A percentile compares a stretch with the other conserved stretches of the same genome.
These are phyloP conservation scores for Cyrtonyx montezumae DNA, from an alignment of 2,113 vertebrate genomes.

Conservation along the genomic window DNA sequence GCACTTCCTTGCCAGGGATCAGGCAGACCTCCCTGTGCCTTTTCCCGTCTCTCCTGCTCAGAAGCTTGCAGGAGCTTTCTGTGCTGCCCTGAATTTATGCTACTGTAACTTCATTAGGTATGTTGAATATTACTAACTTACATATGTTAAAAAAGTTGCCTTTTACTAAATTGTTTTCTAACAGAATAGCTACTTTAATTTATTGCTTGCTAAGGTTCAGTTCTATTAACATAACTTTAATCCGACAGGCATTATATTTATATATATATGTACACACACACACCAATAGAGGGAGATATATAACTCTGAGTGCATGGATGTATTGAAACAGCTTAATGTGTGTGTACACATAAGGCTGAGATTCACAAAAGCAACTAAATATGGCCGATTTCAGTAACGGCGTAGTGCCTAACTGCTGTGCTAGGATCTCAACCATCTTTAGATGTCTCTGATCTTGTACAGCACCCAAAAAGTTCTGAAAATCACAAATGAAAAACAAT, in stretches of 20 bases:
- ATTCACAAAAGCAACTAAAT: background rate
- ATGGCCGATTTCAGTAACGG: background rate
- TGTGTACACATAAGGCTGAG: background rate
- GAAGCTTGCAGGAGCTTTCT: background rate
- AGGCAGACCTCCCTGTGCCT: background rate
- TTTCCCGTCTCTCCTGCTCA: background rate
- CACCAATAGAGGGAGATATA: conserved; percentile 1
- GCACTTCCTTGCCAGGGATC: background rate
- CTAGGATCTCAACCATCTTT: background rate
- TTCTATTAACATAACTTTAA: background rate
- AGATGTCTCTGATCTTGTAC: background rate
- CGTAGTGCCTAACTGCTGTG: background rate
- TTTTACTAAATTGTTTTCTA: background rate
- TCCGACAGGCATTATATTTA: background rate
- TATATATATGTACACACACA: background rate
- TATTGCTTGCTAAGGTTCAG: background rate
- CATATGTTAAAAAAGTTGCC: background rate
- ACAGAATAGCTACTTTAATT: background rate
- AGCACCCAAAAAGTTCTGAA: background rate
- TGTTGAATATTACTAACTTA: background rate
- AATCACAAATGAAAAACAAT: background rate
- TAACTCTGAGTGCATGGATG: background rate
- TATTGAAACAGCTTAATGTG: background rate
- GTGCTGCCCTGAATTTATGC: background rate
- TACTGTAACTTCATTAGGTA: background rate